These are phyloP conservation scores for Meteorus cinctellus DNA, from an alignment of 2,888 invertebrate genomes.

Conservation along the genomic window DNA sequence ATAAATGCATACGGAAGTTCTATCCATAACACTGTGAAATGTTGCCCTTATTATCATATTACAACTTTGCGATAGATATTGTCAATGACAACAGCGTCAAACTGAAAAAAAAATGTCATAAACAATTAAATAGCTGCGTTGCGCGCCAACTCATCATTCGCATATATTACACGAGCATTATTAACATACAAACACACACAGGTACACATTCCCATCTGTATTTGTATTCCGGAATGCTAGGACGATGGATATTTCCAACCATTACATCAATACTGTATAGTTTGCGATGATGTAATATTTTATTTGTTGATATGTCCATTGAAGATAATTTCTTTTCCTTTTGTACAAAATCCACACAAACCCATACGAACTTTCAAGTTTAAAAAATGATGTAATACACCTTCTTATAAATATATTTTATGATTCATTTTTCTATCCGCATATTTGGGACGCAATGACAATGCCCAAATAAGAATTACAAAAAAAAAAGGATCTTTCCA, in stretches of 20 bases:
- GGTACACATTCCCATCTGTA: not conserved
- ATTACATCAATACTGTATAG: conserved; percentile 36
- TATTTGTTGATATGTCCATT: conserved; percentile 3
- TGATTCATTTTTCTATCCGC: not conserved
- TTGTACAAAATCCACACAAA: not conserved
- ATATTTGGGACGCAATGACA: not conserved
- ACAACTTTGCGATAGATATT: not conserved
- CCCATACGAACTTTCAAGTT: not conserved
- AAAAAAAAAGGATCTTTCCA: not conserved
- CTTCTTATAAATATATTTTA: not conserved
- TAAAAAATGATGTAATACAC: not conserved
- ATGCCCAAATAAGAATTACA: not conserved
- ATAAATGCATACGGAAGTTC: too few species aligned
- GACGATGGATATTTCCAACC: conserved; percentile 37
- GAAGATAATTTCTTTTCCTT: conserved; percentile 2
- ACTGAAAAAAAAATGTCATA: not conserved
- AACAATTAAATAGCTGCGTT: not conserved
- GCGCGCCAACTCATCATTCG: conserved; percentile 2
- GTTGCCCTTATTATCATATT: not conserved
- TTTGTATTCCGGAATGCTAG: conserved; percentile 4
- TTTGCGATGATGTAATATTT: conserved; percentile 24
- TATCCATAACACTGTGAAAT: too few species aligned
- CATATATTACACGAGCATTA: not conserved
- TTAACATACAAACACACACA: not conserved
- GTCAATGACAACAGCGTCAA: not conserved